phyloP scores from a whole-genome alignment of 2,797 vertebrate species.

The Macropus fuliginosus region DNA sequence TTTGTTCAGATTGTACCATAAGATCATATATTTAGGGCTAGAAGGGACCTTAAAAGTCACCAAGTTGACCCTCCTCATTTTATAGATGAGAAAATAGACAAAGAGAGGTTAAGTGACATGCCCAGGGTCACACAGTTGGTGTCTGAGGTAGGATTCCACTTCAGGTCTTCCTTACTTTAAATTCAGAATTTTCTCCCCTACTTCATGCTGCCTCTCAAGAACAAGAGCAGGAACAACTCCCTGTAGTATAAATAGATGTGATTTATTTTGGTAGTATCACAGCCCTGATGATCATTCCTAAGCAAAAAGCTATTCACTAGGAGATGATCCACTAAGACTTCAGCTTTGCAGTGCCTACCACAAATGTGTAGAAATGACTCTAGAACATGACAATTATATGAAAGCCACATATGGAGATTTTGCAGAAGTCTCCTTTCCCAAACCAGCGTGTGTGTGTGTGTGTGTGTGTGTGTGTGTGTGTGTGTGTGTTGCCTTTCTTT shows the following conservation, averaged over 20 bases:
- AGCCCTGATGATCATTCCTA: conserved; percentile 72
- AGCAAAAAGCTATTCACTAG: conserved; percentile 27
- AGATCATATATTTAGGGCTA: background rate
- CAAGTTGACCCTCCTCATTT: background rate
- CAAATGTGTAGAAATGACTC: conserved; percentile 35
- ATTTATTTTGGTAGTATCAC: conserved; percentile 73
- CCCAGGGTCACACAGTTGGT: background rate
- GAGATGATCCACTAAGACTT: conserved; percentile 28
- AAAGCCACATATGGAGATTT: conserved; percentile 13
- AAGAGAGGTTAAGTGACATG: background rate
- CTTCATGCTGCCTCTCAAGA: background rate
- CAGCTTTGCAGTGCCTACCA: conserved; percentile 27
- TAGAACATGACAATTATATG: conserved; percentile 12
- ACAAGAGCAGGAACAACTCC: conserved; percentile 80
- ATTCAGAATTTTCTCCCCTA: background rate
- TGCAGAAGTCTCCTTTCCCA: conserved; percentile 24
- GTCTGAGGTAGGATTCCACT: background rate
- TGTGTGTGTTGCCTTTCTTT: background rate
- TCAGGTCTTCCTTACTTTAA: background rate
- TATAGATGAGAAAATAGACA: background rate
- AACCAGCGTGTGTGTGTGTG: background rate
- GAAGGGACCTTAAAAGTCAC: background rate
- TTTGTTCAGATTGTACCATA: conserved; percentile 83
- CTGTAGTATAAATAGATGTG: conserved; percentile 79
- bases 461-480: background rate